Base-by-base conservation (phyloP, 1,140 invertebrate species). In the Harlomillsia oculata region DNA sequence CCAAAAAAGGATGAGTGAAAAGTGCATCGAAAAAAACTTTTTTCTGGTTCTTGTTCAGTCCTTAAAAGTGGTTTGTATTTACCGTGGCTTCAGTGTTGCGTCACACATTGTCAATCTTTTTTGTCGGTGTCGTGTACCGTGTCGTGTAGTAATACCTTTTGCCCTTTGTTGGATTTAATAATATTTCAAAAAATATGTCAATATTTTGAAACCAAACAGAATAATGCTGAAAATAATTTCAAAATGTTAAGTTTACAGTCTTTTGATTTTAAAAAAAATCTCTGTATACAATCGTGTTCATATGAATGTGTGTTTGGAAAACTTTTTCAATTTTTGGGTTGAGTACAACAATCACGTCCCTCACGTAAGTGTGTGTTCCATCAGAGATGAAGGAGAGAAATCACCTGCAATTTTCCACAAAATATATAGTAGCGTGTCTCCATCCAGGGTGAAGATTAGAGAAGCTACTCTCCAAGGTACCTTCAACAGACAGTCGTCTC, bases 341-440 rank as follows among this genome's bases (percentile, higher is more conserved):
- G 46, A 29, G 45, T 44, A 60, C 58, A 60, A 60, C 58, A 60
- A 54, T 54, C 52, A 55, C 58, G 52, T 55, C 52, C 43, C 36
- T 25, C 44, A 49, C 45, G 52, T 55, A 60, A 50, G 56, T 45
- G 53, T 59, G 52, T 55, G 46, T 60, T 60, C 58, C 58, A 60
- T 60, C 52, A 55, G 39, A 60, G 52, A 60, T 60, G 58, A 60
- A 60, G 58, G 52, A 60, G 58, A 60, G 51, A 60, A 60, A 60
- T 60, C 52, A 60, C 58, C 52, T 50, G 52, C 32, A 54, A 59
- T 59, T 57, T 57, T 48, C 53, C 5, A 13, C 37, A 39, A 56
- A 50, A 56, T 46, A 55, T 55, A 46, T 50, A 37, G 48, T 50
- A 20, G 28, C 46, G n/a, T n/a, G n/a, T 49, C 30, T 49, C 14